Base-by-base conservation (phyloP, 2,888 invertebrate species). In the Dascillus cervinus region DNA sequence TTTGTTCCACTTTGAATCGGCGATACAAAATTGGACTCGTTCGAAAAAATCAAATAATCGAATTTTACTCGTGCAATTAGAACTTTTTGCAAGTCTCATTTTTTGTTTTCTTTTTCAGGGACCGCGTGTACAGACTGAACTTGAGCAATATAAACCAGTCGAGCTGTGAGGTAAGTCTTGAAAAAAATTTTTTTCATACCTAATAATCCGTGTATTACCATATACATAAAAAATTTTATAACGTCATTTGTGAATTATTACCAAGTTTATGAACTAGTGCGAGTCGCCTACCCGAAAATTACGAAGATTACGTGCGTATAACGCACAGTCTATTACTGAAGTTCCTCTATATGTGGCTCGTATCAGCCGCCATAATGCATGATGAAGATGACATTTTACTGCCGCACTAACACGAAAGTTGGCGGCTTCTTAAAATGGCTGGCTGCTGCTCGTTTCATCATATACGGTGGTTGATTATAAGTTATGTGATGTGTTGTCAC, bases 141-240 rank as follows among this genome's bases (percentile, higher is more conserved):
- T 73, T 87, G 66, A 83, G 83, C 72, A 87, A 87, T 67, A 85
- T 88, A 65, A 86, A 83, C 65, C 78, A 83, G 57, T 82, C 86
- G 44, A 80, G 79, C 62, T 87, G 87, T 64, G 85, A 86, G 72
- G 87, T 80, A 65, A 75, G 78, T 71, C 32, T 17, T 6, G 17
- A 17, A 17, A 8, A 17, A 17, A 6, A 8, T n/a, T n/a, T n/a
- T n/a, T n/a, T n/a, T n/a, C n/a, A n/a, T n/a, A n/a, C n/a, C n/a
- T n/a, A n/a, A n/a, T n/a, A n/a, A n/a, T n/a, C n/a, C n/a, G n/a
- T n/a, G 31, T 32, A 27, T 39, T 39, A 33, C 29, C 19, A 12
- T 22, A 28, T 38, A 32, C 37, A 38, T 39, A 42, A 42, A 42
- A 38, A 30, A 38, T 43, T 46, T 44, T 43, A 47, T 40, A 43